Base-by-base conservation (phyloP, 2,888 invertebrate species). In the Amblyjoppa fuscipennis region DNA sequence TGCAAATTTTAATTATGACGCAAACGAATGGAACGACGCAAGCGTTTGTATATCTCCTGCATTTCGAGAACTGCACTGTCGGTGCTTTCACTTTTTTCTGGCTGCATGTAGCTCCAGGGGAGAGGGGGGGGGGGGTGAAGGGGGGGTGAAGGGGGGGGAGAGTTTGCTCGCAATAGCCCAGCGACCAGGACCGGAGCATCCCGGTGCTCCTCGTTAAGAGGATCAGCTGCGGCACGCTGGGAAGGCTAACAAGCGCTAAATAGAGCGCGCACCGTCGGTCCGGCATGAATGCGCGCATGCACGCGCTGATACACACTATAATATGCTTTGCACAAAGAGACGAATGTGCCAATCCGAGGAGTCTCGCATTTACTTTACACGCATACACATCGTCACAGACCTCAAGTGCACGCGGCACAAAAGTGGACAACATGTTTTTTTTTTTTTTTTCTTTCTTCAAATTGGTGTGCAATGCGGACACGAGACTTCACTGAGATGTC, bases 191-290 rank as follows among this genome's bases (percentile, higher is more conserved):
- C 68, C 34, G 34, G 61, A 76, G 49, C 34, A n/a, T 69, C 34
- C 13, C 69, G 74, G 31, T 87, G 87, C 83, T 88, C 88, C 91
- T 91, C 91, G 90, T 92, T 92, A 92, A 90, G 92, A 91, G 93
- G 92, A 93, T 93, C 93, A 93, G 92, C 92, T 91, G 92, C 90
- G 88, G 88, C 90, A 89, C 89, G 92, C 92, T 93, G 93, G 92
- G 91, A 89, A 79, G 90, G 90, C 92, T 94, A 94, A 94, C 94
- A 92, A 93, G 93, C 92, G 91, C 91, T 92, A 93, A 93, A 93
- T 93, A 92, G 93, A 93, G 91, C 89, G 85, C 89, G 80, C 81
- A 79, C 69, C 69, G 45, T 71, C 64, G 73, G 78, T 53, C 81
- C 87, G 87, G 81, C 86, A 66, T 84, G 84, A 76, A 81, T 64